These are phyloP conservation scores for Dioctria rufipes DNA, from an alignment of 2,888 invertebrate species.

Conservation along the genomic window DNA sequence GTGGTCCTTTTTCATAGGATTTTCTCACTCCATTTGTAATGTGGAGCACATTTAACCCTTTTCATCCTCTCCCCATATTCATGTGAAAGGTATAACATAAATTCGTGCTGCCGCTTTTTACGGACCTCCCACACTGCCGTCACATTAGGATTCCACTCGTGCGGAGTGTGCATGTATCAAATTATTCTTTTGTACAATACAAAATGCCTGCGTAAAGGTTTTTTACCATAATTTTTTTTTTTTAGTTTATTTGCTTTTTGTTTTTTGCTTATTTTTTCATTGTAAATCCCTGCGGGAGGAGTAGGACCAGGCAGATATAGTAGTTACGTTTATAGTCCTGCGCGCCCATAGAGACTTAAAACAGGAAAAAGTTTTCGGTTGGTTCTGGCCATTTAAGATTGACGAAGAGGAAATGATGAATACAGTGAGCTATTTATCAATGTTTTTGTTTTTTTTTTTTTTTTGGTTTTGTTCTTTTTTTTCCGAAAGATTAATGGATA, in stretches of 20 bases:
- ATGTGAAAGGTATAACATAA: neutral
- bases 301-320: too few relatives aligned
- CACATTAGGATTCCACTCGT: slow-evolving; percentile 49
- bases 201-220: slow-evolving; percentile 49
- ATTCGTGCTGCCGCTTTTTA: neutral
- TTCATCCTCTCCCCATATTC: neutral
- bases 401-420: slow-evolving; percentile 13
- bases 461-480: neutral
- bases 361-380: slow-evolving; percentile 6
- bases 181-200: slow-evolving; percentile 41
- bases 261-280: too few relatives aligned
- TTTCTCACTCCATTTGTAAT: neutral
- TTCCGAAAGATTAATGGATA: slow-evolving; percentile 24
- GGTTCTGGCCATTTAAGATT: slow-evolving; percentile 2
- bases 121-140: neutral
- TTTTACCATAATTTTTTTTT: slow-evolving; percentile 6
- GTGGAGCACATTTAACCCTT: neutral
- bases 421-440: neutral
- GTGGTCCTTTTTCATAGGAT: neutral
- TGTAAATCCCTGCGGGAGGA: too few relatives aligned
- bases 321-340: neutral
- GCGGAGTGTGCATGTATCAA: slow-evolving; percentile 48
- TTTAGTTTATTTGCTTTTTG: too few relatives aligned
- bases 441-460: neutral
- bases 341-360: neutral